phyloP scores from a whole-genome alignment of 1,140 invertebrate genomes.

The Hermetia illucens region DNA sequence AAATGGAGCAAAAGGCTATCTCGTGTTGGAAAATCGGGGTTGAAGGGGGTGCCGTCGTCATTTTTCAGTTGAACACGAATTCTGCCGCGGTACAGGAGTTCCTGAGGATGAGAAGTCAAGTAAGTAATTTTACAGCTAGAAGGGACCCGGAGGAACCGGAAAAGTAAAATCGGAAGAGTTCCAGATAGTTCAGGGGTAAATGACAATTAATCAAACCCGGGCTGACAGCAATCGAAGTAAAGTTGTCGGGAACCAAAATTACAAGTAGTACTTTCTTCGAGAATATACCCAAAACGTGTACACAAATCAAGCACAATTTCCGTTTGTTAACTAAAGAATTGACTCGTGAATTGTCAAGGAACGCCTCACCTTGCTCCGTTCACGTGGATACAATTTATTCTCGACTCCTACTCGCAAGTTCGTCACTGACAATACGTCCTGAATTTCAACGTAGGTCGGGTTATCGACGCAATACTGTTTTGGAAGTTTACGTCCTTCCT shows the following conservation, averaged over 20 bases:
- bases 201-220: no score
- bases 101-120: slow-evolving; percentile 40
- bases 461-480: slow-evolving; percentile 85
- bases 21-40: slow-evolving; percentile 59
- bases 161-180: no score
- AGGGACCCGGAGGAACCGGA: no score
- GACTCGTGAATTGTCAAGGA: no score
- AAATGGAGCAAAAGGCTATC: slow-evolving; percentile 64
- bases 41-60: slow-evolving; percentile 70
- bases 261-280: no score
- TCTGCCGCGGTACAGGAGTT: slow-evolving; percentile 66
- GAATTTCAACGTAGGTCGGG: slow-evolving; percentile 85
- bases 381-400: slow-evolving; percentile 87
- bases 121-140: no score
- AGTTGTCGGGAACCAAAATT: no score
- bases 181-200: no score
- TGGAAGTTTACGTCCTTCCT: slow-evolving; percentile 70
- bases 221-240: no score
- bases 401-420: slow-evolving; percentile 81
- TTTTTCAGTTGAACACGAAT: slow-evolving; percentile 86
- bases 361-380: slow-evolving; percentile 64
- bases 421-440: slow-evolving; percentile 71
- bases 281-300: no score
- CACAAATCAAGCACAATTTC: no score
- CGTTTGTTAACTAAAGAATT: no score